Conservation (phyloP, 2,797 vertebrate genomes). For the Argyrosomus regius region DNA sequence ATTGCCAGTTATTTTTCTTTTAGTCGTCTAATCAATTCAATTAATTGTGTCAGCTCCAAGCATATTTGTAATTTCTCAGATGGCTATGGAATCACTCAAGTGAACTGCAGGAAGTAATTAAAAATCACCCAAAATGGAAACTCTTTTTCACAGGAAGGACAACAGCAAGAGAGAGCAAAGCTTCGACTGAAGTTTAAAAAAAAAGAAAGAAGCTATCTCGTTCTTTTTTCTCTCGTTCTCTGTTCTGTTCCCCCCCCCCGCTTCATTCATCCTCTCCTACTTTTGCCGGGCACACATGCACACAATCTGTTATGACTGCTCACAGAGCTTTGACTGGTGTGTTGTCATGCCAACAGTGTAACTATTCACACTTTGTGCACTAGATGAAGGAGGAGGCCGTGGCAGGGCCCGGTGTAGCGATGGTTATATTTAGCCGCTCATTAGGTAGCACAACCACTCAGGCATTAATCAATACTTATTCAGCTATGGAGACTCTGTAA, state of each 20-base stretch:
- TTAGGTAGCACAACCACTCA: conserved; percentile 75
- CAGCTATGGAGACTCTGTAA: conserved; percentile 53
- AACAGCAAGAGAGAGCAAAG: conserved; percentile 3
- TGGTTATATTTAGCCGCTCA: conserved; percentile 82
- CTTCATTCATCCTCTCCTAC: conserved; percentile 49
- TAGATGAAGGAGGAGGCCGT: conserved; percentile 75
- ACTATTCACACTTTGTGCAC: conserved; percentile 77
- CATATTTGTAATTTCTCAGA: background rate
- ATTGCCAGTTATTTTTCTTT: background rate
- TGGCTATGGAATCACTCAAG: background rate
- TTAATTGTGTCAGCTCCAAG: background rate
- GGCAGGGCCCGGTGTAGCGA: conserved; percentile 48
- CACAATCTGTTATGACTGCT: conserved; percentile 76
- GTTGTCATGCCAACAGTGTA: conserved; percentile 85
- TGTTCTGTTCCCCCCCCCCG: background rate
- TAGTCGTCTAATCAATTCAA: background rate
- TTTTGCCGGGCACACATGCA: conserved; percentile 57
- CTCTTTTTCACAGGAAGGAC: background rate
- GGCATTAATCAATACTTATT: conserved; percentile 82
- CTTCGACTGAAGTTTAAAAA: conserved; percentile 19
- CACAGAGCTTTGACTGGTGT: conserved; percentile 72
- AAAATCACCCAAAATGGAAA: background rate
- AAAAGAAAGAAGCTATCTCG: background rate
- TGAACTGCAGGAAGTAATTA: background rate
- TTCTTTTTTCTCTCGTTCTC: background rate